Evolutionary conservation across 2,113 vertebrate genomes (phyloP).

Genomic region (Myanophis thanlyinensis): DNA sequence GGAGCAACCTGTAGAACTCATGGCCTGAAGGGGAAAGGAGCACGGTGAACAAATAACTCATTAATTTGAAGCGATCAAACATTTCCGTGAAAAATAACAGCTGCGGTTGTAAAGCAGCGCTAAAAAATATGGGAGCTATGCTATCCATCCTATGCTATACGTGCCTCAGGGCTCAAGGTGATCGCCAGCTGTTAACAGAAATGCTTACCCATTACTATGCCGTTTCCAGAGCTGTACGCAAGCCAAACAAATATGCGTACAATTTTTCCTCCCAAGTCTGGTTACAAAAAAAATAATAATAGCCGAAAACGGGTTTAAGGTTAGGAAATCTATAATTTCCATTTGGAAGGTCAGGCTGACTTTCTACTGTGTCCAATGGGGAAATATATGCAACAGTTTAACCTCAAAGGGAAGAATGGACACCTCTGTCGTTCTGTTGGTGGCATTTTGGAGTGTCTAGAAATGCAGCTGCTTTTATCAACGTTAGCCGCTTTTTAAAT

Average conservation of each 20-base stretch:
- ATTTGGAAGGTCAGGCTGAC: neutral
- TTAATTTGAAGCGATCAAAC: neutral
- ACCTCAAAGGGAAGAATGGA: neutral
- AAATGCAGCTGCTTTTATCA: neutral
- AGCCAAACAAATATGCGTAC: neutral
- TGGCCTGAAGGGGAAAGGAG: neutral
- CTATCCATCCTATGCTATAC: neutral
- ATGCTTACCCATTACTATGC: neutral
- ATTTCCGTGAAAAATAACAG: neutral
- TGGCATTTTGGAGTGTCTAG: neutral
- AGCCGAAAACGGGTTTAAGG: neutral
- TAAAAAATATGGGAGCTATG: neutral
- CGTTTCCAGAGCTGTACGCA: neutral
- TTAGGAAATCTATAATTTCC: neutral
- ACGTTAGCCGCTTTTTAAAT: neutral
- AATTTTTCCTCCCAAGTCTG: neutral
- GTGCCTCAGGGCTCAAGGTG: neutral
- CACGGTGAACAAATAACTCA: neutral
- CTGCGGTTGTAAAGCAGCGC: neutral
- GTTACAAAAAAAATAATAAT: neutral
- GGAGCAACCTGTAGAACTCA: neutral
- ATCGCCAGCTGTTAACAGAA: constrained; percentile 6
- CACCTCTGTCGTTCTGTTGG: too few relatives aligned
- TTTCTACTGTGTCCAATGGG: neutral
- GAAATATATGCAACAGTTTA: neutral